Percentiles rank a stretch among this genome's conserved stretches.
Evolutionary conservation across 2,797 vertebrate genomes (phyloP).

Genomic region (Anisognathus igniventris): DNA sequence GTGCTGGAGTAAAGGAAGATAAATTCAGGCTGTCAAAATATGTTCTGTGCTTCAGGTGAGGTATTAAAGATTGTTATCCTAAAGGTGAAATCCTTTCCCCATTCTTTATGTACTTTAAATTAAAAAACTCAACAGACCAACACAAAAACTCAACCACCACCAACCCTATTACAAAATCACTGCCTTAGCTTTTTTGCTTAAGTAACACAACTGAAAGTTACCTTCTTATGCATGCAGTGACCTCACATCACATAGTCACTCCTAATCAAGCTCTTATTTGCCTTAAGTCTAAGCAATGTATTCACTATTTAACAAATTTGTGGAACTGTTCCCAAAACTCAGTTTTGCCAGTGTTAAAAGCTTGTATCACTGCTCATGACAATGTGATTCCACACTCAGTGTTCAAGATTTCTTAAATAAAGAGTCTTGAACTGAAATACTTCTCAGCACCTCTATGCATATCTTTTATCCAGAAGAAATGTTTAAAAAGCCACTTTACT

Average conservation of each 20-base stretch:
- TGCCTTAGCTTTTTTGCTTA: background rate
- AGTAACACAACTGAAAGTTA: background rate
- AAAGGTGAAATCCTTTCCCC: background rate
- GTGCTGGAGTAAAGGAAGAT: background rate
- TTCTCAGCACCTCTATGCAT: background rate
- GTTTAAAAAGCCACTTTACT: background rate
- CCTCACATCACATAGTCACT: background rate
- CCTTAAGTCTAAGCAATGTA: background rate
- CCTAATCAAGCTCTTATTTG: background rate
- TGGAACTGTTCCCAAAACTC: background rate
- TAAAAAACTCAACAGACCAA: background rate
- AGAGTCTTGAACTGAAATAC: background rate
- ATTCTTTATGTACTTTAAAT: background rate
- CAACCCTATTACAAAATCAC: background rate
- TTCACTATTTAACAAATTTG: background rate
- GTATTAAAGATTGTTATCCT: background rate
- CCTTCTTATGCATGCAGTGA: fast-evolving
- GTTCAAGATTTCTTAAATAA: background rate
- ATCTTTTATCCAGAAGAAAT: background rate
- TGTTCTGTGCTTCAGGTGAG: background rate
- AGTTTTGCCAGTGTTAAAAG: background rate
- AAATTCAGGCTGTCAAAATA: background rate
- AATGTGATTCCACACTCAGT: background rate
- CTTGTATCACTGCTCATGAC: background rate
- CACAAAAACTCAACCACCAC: background rate